Base-by-base conservation (phyloP, 2,113 vertebrate species). In the Sphyrna mokarran region DNA sequence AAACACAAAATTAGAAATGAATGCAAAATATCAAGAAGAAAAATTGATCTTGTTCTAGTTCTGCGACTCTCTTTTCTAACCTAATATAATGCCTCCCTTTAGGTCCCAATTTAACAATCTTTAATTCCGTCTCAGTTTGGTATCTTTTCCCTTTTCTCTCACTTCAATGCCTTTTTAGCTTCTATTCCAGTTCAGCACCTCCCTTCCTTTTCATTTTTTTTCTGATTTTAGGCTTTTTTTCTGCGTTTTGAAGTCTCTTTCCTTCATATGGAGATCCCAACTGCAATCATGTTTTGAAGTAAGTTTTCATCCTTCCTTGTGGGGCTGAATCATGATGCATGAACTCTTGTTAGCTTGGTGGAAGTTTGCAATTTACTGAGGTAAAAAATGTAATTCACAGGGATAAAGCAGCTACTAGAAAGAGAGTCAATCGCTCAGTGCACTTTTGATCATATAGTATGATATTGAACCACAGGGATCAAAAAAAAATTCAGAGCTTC, bases 141-240 rank as follows among this genome's bases (percentile, higher is more conserved):
- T 95, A 43, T 54, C 90, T 72, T 37, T 95, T 63, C 26, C 18
- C 40, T 63, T 95, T n/a, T 22, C 94, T 72, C 95, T 78, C 40
- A 78, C 69, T 95, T 37, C 61, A 68, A 63, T 93, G 18, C 33
- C 89, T 66, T 93, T 93, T 68, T 89, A 89, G 43, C 85, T 63
- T n/a, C 29, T 33, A 63, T 63, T 91, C 29, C 87, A 91, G 61
- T 37, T 93, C 61, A 66, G 61, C 8, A 9, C 61, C 33, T 93
- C 87, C 61, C 89, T 93, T 14, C 2, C 89, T 66, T 66, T 66
- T 68, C 61, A 93, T 93, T 54, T 93, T 93, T 37, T 18, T 18
- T 63, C 58, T n/a, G 58, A 13, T 18, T 91, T 61, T 91, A 63
- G 16, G 13, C 89, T 48, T 33, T 91, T n/a, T 66, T 93, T 61